Base-by-base conservation (phyloP, 2,113 vertebrate genomes). In the Calypte anna region DNA sequence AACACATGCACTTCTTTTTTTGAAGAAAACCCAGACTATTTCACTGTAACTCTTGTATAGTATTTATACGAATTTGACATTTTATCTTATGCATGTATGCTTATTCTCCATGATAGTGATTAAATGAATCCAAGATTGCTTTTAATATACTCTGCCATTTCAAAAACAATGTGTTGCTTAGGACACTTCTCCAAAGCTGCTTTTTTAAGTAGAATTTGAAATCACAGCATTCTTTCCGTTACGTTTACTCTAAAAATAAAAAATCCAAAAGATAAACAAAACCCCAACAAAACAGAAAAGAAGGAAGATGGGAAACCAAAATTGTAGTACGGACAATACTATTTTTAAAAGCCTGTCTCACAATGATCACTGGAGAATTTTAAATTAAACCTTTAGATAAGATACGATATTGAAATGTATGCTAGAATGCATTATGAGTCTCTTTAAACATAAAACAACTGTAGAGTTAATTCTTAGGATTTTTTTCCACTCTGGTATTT, bases 111-210 rank as follows among this genome's bases (percentile, higher is more conserved):
- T 67, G 33, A 38, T 43, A 68, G 18, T 2, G 11, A 62, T 28
- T n/a, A 36, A 68, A 50, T 0, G 0, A 76, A 53, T 33, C 25
- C 28, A 57, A 46, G 31, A 57, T 38, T 16, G 14, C 38, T 82
- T 30, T 17, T 43, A 43, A 72, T 80, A 43, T 15, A 25, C 43
- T 83, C 23, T 90, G 17, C 48, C 36, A 51, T 43, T 94, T 91
- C 5, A 53, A 38, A 86, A 74, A 23, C 25, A 3, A 6, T 81
- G 9, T 79, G 28, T 11, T 89, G 5, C 44, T 77, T 79, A 62
- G 25, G 28, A 22, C 6, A 9, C 19, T 73, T 61, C 23, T 85
- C 27, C 14, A 19, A 85, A 82, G 30, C 46, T 16, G 18, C 16
- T 82, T 50, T 50, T 59, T 61, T 44, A 90, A 62, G 14, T 9